A percentile compares a stretch with the other conserved stretches of the same genome.
Conservation (phyloP, 2,888 invertebrate species). For the Calameuta filiformis region DNA sequence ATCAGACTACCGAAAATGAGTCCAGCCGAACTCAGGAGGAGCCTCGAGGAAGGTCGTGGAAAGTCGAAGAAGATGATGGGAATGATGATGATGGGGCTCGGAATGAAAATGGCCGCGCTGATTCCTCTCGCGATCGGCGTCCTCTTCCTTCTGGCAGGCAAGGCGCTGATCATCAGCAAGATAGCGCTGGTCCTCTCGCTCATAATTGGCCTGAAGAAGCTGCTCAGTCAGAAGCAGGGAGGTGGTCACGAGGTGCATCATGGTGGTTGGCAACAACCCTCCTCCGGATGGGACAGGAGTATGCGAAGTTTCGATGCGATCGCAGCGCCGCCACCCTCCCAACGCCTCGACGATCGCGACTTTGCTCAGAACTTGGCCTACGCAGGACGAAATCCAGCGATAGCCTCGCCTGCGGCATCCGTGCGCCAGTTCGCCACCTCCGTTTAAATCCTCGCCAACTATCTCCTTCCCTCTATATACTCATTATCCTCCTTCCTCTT, state of each 20-base stretch:
- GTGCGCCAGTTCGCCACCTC: not conserved
- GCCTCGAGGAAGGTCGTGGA: slow-evolving; percentile 83
- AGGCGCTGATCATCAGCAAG: slow-evolving; percentile 85
- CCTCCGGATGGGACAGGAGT: slow-evolving; percentile 79
- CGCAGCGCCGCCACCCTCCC: slow-evolving; percentile 61
- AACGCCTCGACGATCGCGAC: slow-evolving; percentile 37
- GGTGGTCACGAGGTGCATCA: slow-evolving; percentile 67
- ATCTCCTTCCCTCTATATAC: too few species aligned
- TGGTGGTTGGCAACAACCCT: slow-evolving; percentile 54
- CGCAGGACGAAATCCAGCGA: slow-evolving; percentile 69
- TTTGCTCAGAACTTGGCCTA: slow-evolving; percentile 78
- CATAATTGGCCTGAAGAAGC: slow-evolving; percentile 85
- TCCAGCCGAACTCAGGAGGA: slow-evolving; percentile 75
- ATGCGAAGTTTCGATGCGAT: slow-evolving; percentile 38
- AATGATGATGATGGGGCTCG: slow-evolving; percentile 90
- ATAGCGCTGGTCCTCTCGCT: slow-evolving; percentile 84
- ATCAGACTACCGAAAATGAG: slow-evolving; percentile 80
- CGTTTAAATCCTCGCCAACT: too few species aligned
- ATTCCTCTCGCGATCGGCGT: slow-evolving; percentile 84
- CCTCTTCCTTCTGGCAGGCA: slow-evolving; percentile 84
- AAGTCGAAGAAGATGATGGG: slow-evolving; percentile 93
- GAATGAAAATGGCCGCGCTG: slow-evolving; percentile 86
- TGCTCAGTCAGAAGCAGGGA: slow-evolving; percentile 76
- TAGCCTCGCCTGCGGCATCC: slow-evolving; percentile 9
- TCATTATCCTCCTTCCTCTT: too few species aligned